phyloP scores from a whole-genome alignment of 2,113 vertebrate species.

The Greenwoodochromis staneri region DNA sequence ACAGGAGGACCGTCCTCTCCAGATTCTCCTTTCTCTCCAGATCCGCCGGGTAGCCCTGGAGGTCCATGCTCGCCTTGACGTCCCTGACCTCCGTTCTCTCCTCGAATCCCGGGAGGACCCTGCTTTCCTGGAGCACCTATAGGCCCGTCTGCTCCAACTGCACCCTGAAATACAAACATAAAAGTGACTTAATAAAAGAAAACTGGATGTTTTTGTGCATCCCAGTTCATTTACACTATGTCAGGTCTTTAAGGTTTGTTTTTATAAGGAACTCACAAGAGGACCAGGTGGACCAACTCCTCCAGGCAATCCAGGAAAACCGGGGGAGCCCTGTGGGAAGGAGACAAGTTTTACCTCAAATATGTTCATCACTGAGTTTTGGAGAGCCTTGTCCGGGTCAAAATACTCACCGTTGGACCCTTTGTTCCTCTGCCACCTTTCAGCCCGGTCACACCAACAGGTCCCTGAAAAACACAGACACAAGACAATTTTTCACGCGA shows the following conservation, averaged over 20 bases:
- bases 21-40: conserved; percentile 90
- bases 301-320: conserved; percentile 93
- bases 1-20: conserved; percentile 93
- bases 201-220: neutral
- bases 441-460: conserved; percentile 84
- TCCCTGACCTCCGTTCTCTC: conserved; percentile 83
- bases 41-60: conserved; percentile 74
- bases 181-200: neutral
- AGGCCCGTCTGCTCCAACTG: conserved; percentile 82
- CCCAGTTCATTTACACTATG: neutral
- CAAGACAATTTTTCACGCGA: neutral
- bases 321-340: conserved; percentile 81
- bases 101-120: conserved; percentile 83
- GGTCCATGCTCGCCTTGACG: conserved; percentile 83
- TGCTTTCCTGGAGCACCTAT: conserved; percentile 86
- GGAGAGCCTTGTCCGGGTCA: neutral
- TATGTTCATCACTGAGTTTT: neutral
- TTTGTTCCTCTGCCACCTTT: conserved; percentile 95
- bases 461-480: conserved; percentile 70
- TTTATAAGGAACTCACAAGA: conserved; percentile 74
- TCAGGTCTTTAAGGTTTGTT: neutral
- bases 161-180: conserved; percentile 72
- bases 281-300: conserved; percentile 86
- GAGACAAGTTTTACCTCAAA: neutral
- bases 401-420: conserved; percentile 83